Conservation (phyloP, 2,113 vertebrate genomes). For the Psittacula cyanocephala region DNA sequence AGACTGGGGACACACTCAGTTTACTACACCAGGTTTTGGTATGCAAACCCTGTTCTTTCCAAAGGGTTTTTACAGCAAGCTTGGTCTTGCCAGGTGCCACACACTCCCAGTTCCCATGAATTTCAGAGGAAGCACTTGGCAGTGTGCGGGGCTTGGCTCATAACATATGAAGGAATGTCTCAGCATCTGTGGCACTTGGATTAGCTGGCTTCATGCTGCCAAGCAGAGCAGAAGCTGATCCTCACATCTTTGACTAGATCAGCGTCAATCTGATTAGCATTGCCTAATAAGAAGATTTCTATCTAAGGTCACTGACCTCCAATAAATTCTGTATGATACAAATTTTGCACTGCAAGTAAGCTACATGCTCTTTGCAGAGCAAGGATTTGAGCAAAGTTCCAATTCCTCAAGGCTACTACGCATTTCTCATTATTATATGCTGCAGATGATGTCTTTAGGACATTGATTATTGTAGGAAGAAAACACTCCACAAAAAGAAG, state of each 20-base stretch:
- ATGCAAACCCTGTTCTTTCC: not conserved
- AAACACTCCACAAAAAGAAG: not conserved
- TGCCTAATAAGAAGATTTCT: not conserved
- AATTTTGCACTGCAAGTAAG: not conserved
- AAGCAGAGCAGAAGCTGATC: not conserved
- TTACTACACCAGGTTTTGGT: not conserved
- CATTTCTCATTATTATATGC: not conserved
- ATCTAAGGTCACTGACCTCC: not conserved
- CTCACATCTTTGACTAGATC: not conserved
- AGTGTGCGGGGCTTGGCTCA: not conserved
- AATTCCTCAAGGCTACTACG: not conserved
- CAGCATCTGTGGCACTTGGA: conserved; percentile 2
- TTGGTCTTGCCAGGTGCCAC: conserved; percentile 11
- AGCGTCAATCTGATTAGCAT: not conserved
- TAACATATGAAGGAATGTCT: not conserved
- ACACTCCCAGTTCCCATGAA: not conserved
- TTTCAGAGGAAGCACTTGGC: conserved; percentile 16
- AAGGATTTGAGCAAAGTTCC: not conserved
- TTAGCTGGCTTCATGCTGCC: not conserved
- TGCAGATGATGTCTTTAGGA: not conserved
- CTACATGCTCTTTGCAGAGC: not conserved
- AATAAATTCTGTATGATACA: not conserved
- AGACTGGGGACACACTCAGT: not conserved
- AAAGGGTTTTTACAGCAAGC: not conserved
- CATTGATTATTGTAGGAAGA: not conserved